Evolutionary conservation across 2,888 invertebrate genomes (phyloP), one percentile per base, ranked within the genome.

Genomic region (Agrilus mali): DNA sequence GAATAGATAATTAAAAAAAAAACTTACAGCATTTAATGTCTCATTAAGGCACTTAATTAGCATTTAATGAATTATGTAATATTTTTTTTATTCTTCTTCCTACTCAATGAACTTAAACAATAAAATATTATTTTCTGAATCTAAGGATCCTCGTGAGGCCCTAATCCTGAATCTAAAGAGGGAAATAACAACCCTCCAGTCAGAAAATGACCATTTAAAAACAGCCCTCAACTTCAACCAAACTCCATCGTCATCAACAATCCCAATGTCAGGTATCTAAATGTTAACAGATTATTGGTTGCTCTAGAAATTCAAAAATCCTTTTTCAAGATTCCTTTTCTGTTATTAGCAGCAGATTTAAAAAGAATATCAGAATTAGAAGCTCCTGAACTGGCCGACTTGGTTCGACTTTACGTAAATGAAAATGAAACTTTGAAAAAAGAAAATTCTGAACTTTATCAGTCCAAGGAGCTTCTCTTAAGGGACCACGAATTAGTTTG

Each of bases 401-500:
- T 94, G 50, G 79, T 93, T 0, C 82, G 85, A 50, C 76, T 92
- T 20, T 93, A 93, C 62, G 86, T 92, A 70, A 74, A 73, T 3
- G 87, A 88, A 63, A 87, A 86, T 61, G 77, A 82, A 22, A 80
- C 84, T 0, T 65, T 85, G 41, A 74, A 92, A 36, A 76, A 77
- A 15, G 93, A 95, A 67, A 94, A 93, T 66, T 75, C 82, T 2
- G 92, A 94, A 53, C 69, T 94, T 42, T 90, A 82, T 66, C 75
- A 75, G 32, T 77, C 85, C 0, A 70, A 87, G 38, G 90, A 93
- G 60, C 75, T 83, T 50, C 73, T 92, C 47, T 73, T 89, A 50
- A 68, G 90, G 10, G 94, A 95, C 63, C 93, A 93, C 62, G 93
- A 94, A 64, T 65, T 88, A 33, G 81, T 94, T 22, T 89, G 88